A percentile compares a stretch with the other conserved stretches of the same genome.
These are phyloP conservation scores for Xyliphius kryptos DNA, from an alignment of 2,113 vertebrate genomes.

Conservation along the genomic window DNA sequence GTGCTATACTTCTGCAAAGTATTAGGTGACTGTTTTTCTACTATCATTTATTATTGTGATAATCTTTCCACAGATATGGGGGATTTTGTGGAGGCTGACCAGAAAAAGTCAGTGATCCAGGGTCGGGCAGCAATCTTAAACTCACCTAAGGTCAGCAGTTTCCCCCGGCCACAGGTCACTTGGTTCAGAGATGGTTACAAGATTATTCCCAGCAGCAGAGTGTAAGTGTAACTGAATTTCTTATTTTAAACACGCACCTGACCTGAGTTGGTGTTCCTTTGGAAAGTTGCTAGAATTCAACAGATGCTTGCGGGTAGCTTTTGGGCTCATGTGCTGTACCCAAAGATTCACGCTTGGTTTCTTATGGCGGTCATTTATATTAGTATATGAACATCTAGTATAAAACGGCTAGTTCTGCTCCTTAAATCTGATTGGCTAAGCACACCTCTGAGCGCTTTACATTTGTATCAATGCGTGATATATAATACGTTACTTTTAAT, in stretches of 20 bases:
- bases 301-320: neutral
- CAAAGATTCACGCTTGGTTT: too few relatives aligned
- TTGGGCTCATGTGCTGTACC: neutral
- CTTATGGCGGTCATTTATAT: slow-evolving; percentile 16
- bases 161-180: slow-evolving; percentile 78
- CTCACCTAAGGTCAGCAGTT: slow-evolving; percentile 66
- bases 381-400: neutral
- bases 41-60: neutral
- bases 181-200: slow-evolving; percentile 95
- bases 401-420: too few relatives aligned
- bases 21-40: neutral
- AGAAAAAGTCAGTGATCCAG: slow-evolving; percentile 67
- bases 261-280: slow-evolving; percentile 13
- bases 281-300: neutral
- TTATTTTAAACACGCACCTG: slow-evolving; percentile 2
- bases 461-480: too few relatives aligned
- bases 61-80: slow-evolving; percentile 72
- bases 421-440: too few relatives aligned
- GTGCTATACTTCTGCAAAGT: neutral
- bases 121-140: slow-evolving; percentile 78
- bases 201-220: slow-evolving; percentile 82
- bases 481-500: too few relatives aligned
- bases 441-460: too few relatives aligned
- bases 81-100: slow-evolving; percentile 66
- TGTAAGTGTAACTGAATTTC: slow-evolving; percentile 67